phyloP scores from a whole-genome alignment of 2,888 invertebrate genomes.

The Chrysodeixis includens region DNA sequence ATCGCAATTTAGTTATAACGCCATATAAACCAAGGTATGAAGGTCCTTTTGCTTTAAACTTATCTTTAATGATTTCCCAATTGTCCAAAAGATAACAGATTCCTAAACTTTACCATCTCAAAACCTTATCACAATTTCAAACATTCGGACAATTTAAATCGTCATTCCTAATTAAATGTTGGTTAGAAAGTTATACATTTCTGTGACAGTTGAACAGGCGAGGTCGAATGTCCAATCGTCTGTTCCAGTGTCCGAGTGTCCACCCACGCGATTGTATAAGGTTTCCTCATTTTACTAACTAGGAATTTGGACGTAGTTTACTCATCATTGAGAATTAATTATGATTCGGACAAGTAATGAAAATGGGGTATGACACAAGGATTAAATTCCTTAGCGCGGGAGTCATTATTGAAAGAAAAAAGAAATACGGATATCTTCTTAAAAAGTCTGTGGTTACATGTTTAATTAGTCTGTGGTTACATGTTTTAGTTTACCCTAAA shows the following conservation, averaged over 20 bases:
- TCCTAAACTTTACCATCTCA: neutral
- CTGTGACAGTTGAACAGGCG: neutral
- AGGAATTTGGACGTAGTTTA: neutral
- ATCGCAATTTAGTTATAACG: too few species aligned
- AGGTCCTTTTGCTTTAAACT: too few species aligned
- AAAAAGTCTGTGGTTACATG: too few species aligned
- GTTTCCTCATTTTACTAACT: neutral
- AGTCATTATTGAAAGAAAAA: too few species aligned
- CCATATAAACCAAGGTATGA: too few species aligned
- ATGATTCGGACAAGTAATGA: too few species aligned
- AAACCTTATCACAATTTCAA: neutral
- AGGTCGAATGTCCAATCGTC: slow-evolving; percentile 5
- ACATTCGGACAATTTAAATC: neutral
- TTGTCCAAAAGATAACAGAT: neutral
- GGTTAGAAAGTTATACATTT: slow-evolving; percentile 6
- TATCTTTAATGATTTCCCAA: neutral
- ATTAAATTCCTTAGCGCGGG: too few species aligned
- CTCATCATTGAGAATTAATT: too few species aligned
- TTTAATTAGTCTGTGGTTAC: too few species aligned
- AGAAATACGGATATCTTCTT: too few species aligned
- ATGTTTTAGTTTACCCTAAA: too few species aligned
- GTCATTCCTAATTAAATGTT: neutral
- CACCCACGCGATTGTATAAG: neutral
- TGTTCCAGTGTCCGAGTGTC: neutral
- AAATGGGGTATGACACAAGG: too few species aligned